Evolutionary conservation across 2,888 invertebrate genomes (phyloP), one percentile per base, ranked within the genome.

Genomic region (Xestia c-nigrum): DNA sequence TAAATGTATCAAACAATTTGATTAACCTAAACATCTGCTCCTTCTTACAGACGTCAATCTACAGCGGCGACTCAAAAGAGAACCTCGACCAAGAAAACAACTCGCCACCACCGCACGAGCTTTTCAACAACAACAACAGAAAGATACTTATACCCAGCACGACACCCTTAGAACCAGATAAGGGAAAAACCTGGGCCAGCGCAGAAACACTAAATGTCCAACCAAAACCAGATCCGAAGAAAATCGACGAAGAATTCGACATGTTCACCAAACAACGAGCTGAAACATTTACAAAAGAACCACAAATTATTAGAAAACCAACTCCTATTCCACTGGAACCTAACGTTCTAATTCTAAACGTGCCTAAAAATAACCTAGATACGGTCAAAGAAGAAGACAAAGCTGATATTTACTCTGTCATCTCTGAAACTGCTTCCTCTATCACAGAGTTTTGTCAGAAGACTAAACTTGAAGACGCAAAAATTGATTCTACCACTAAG

Each of bases 211-310:
- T 95, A 0, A 83, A 10, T 7, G 16, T 65, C 7, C 50, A 14
- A 57, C 47, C 68, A 4, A 91, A 90, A 64, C 74, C 83, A 63
- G 89, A 90, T 19, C 80, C 85, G 7, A 92, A 91, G 74, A 93
- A 93, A 78, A 88, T 96, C 0, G 97, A 97, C 85, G 90, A 97
- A 88, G 97, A 97, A 92, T 92, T 97, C 85, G 94, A 97, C 89
- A 89, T 95, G 87, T 94, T 97, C 87, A 94, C 94, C 76, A 93
- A 96, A 94, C 93, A 95, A 91, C 87, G 97, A 90, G 89, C 96
- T 55, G 95, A 94, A 72, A 83, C 71, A 0, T 43, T 52, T 38
- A 72, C 73, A 31, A 83, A 85, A 74, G 83, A 84, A 40, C 93
- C 90, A 76, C 90, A 46, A 7, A 0, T 83, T 0, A 78, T 89